Conservation (phyloP, 1,140 invertebrate species). For the Temnothorax longispinosus region DNA sequence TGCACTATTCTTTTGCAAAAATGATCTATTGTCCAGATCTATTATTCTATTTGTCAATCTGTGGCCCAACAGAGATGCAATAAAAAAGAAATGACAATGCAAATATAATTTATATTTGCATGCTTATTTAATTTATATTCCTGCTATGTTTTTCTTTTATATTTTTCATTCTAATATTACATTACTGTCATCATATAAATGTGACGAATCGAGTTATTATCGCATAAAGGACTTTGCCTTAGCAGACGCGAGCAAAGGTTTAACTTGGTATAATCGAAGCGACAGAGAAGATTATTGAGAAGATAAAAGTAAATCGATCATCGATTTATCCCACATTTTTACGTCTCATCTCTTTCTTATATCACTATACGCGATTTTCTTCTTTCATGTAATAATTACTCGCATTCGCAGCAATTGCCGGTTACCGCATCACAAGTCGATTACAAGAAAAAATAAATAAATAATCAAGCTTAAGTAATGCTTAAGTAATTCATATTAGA, state of each 20-base stretch:
- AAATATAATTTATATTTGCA: background rate
- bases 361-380: background rate
- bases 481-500: background rate
- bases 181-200: background rate
- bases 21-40: background rate
- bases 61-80: background rate
- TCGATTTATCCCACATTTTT: background rate
- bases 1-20: background rate
- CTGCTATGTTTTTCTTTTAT: background rate
- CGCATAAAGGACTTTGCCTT: background rate
- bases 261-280: background rate
- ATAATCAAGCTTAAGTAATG: background rate
- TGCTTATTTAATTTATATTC: background rate
- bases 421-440: background rate
- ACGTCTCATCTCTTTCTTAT: background rate
- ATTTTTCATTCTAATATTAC: background rate
- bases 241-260: background rate
- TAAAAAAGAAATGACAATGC: background rate
- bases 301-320: background rate
- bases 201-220: background rate
- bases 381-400: background rate
- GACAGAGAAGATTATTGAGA: background rate
- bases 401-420: background rate
- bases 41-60: background rate
- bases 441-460: background rate